These are phyloP conservation scores for Aix galericulata DNA, from an alignment of 2,113 vertebrate genomes.

Conservation along the genomic window DNA sequence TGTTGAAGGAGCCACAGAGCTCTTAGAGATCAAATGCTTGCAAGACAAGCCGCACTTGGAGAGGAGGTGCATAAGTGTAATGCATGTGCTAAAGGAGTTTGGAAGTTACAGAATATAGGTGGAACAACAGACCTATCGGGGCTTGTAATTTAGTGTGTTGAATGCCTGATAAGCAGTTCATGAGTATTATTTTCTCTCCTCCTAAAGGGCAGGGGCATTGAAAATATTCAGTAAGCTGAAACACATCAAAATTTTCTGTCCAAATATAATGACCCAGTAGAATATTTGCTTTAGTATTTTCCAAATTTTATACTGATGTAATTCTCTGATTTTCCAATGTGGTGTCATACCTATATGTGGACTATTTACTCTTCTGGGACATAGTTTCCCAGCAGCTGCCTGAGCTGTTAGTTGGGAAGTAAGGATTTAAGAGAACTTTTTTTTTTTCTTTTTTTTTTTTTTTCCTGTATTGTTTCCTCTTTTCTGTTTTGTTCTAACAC, in stretches of 20 bases:
- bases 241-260: not conserved
- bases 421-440: not conserved
- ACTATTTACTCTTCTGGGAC: not conserved
- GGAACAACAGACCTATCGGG: not conserved
- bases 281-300: not conserved
- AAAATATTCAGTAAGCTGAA: not conserved
- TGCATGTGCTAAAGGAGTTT: not conserved
- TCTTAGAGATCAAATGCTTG: not conserved
- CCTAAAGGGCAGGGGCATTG: not conserved
- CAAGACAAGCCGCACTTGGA: not conserved
- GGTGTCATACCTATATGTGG: not conserved
- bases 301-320: not conserved
- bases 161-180: not conserved
- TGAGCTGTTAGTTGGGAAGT: not conserved
- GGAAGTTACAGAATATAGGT: not conserved
- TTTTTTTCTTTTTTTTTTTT: not conserved
- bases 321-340: not conserved
- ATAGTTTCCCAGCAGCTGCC: not conserved
- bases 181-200: not conserved
- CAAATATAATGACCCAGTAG: not conserved
- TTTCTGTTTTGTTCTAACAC: not conserved
- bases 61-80: not conserved
- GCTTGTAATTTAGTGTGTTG: not conserved
- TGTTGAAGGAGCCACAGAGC: not conserved
- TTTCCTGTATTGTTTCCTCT: not conserved